Base-by-base conservation (phyloP, 2,113 vertebrate species). In the Pardalotus punctatus region DNA sequence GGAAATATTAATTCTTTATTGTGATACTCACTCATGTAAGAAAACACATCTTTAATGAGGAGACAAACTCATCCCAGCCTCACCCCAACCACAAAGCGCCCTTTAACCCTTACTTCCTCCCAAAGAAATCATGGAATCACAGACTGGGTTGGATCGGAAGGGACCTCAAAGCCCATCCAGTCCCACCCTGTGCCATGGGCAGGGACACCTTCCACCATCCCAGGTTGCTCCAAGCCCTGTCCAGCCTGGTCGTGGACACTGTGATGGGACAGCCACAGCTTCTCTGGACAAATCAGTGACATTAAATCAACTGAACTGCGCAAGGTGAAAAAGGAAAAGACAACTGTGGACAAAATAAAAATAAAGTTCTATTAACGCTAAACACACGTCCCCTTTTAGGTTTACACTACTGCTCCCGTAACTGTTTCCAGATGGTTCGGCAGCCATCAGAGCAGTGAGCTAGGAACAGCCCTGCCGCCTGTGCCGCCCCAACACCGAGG, bases 361-460 rank as follows among this genome's bases (percentile, higher is more conserved):
- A 95, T 88, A 77, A 97, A 89, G 81, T 94, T 96, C 93, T 97
- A 97, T 96, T 98, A 97, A 98, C 94, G 93, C 96, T 97, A 94
- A 98, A 95, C 97, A 96, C 53, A 50, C 94, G 97, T 95, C 96
- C 96, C 93, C 97, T 93, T 83, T 95, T 88, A 94, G 94, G 97
- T 95, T 98, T 97, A 91, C 94, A 78, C 91, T 86, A 83, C 94
- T 76, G 66, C 92, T 97, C 65, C 86, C 40, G 6, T 98, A 98
- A 98, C 90, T 6, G 66, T 14, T 97, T 96, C 97, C 98, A 98
- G 96, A 97, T 98, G 98, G 96, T 24, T 85, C 86, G 6, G 67
- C 84, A 76, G 10, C 87, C n/a, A 6, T 69, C 67, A 5, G 48
- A 96, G 96, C 79, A 94, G 94, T 35, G 56, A 83, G 86, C 95